phyloP scores from a whole-genome alignment of 1,140 invertebrate genomes.

The Drosophila fuyamai region DNA sequence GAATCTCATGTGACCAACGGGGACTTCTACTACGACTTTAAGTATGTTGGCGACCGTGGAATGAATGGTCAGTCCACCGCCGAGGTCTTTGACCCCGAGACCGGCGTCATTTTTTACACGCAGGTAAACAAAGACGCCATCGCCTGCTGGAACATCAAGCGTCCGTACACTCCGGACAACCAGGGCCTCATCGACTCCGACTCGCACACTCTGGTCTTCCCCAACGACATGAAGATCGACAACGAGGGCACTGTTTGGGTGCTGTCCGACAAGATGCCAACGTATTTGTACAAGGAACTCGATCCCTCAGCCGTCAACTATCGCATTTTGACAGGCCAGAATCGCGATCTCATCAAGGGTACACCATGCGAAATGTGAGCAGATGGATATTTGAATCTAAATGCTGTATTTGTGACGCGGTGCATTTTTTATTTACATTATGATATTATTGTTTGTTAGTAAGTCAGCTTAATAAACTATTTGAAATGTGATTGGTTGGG shows the following conservation, averaged over 20 bases:
- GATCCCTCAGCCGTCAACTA: constrained; percentile 87
- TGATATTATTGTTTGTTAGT: constrained; percentile 60
- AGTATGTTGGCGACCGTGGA: constrained; percentile 89
- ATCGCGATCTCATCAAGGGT: constrained; percentile 86
- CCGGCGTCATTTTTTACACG: constrained; percentile 90
- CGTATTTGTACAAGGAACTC: constrained; percentile 87
- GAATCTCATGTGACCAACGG: constrained; percentile 86
- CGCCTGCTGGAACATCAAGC: constrained; percentile 90
- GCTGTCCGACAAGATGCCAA: constrained; percentile 89
- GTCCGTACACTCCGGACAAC: constrained; percentile 88
- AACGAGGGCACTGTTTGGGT: constrained; percentile 87
- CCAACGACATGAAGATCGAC: constrained; percentile 89
- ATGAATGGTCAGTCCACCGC: constrained; percentile 90
- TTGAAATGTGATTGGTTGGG: constrained; percentile 32
- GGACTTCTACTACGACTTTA: constrained; percentile 89
- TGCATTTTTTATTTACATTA: constrained; percentile 64
- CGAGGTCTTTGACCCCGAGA: constrained; percentile 89
- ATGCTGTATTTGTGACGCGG: constrained; percentile 15
- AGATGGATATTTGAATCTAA: constrained; percentile 7
- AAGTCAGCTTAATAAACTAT: constrained; percentile 63
- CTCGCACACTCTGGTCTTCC: constrained; percentile 88
- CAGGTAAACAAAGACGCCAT: constrained; percentile 87
- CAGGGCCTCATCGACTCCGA: constrained; percentile 88
- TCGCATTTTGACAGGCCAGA: constrained; percentile 87
- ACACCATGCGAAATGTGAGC: constrained; percentile 85